These are phyloP conservation scores for Conops quadrifasciatus DNA, from an alignment of 2,888 invertebrate species.

Conservation along the genomic window DNA sequence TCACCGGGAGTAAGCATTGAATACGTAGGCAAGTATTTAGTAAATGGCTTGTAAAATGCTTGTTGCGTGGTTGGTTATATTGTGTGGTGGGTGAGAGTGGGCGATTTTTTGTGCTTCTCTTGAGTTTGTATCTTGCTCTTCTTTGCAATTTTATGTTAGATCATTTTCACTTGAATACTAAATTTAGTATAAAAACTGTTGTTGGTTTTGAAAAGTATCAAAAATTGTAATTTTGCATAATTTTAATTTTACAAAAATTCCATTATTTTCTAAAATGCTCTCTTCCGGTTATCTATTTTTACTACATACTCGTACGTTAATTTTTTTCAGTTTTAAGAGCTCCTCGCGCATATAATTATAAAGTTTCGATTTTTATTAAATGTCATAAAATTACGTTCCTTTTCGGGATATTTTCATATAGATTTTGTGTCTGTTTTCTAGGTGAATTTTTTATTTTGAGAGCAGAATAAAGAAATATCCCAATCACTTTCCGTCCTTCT, in stretches of 20 bases:
- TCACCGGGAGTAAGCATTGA: not conserved
- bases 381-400: not conserved
- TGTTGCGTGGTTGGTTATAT: conserved; percentile 6
- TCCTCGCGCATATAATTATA: not conserved
- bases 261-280: not conserved
- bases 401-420: conserved; percentile 16
- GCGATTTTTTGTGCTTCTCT: conserved; percentile 27
- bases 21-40: too few species aligned
- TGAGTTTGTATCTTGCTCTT: too few species aligned
- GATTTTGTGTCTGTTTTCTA: conserved; percentile 26
- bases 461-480: conserved; percentile 17
- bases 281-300: too few species aligned
- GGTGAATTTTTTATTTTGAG: conserved; percentile 19
- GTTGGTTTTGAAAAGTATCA: conserved; percentile 31
- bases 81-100: conserved; percentile 26
- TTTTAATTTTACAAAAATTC: conserved; percentile 24
- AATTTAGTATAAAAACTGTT: conserved; percentile 31
- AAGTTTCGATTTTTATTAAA: not conserved
- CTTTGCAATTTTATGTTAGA: conserved; percentile 15
- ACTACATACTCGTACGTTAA: not conserved
- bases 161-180: conserved; percentile 26
- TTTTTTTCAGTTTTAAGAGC: not conserved
- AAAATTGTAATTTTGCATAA: conserved; percentile 31
- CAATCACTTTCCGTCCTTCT: too few species aligned
- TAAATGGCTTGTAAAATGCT: too few species aligned